A percentile compares a stretch with the other conserved stretches of the same genome.
phyloP scores from a whole-genome alignment of 2,797 vertebrate species.

The Limosa lapponica region DNA sequence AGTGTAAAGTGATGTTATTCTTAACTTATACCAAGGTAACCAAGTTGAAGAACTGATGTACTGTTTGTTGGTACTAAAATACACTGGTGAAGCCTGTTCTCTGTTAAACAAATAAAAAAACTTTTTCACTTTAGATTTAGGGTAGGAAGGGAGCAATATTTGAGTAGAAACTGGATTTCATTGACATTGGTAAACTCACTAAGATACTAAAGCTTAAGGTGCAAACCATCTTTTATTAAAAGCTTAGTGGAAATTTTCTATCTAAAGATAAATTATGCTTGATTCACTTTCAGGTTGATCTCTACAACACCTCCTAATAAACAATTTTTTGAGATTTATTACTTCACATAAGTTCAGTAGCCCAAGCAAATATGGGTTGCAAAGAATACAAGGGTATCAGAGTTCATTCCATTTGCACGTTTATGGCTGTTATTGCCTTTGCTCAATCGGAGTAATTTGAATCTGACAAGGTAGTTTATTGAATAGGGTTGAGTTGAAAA shows the following conservation, averaged over 20 bases:
- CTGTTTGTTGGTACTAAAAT: background rate
- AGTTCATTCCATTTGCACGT: conserved; percentile 34
- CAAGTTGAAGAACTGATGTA: background rate
- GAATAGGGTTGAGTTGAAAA: conserved; percentile 36
- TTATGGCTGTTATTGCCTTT: conserved; percentile 46
- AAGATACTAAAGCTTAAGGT: background rate
- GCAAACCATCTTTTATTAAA: background rate
- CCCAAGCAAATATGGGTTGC: conserved; percentile 3
- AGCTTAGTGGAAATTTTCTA: background rate
- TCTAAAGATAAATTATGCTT: conserved; percentile 9
- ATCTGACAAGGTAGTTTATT: conserved; percentile 39
- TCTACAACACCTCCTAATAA: conserved; percentile 21
- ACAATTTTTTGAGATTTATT: conserved; percentile 52
- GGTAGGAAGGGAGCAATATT: background rate
- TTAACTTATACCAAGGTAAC: background rate
- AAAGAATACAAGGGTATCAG: background rate
- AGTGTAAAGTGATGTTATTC: background rate
- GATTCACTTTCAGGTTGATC: conserved; percentile 16
- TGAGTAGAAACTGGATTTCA: background rate
- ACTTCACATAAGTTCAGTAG: conserved; percentile 22
- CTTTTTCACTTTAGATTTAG: background rate
- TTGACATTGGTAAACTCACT: background rate
- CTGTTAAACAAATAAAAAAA: background rate
- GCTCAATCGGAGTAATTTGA: conserved; percentile 36
- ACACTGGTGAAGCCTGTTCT: background rate